Percentiles rank a stretch among this genome's conserved stretches.
phyloP scores from a whole-genome alignment of 2,797 vertebrate genomes.

The Cyprinodon diabolis region DNA sequence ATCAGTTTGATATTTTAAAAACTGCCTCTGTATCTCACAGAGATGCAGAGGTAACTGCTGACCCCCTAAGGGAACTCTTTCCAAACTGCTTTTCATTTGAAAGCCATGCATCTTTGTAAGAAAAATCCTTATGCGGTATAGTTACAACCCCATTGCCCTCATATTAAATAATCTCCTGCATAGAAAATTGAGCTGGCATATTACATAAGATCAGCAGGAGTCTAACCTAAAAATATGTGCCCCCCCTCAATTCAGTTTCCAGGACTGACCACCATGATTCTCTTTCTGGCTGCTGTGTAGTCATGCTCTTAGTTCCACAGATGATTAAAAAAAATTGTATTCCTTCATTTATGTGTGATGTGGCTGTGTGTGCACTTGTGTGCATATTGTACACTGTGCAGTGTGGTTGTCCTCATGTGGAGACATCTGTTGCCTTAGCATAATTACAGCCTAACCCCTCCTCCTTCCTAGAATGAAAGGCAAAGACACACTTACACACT shows the following conservation, averaged over 20 bases:
- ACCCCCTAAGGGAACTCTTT: neutral
- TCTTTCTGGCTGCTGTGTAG: conserved; percentile 35
- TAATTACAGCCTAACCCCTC: conserved; percentile 72
- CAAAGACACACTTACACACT: conserved; percentile 19
- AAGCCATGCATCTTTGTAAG: conserved; percentile 5
- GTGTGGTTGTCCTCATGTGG: conserved; percentile 72
- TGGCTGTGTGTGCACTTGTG: conserved; percentile 55
- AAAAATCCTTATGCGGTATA: conserved; percentile 11
- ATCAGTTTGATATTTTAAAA: too few species aligned
- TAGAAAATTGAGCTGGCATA: conserved; percentile 13
- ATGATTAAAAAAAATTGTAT: conserved; percentile 31
- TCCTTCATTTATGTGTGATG: conserved; percentile 52
- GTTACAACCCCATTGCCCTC: conserved; percentile 10
- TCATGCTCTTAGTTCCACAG: conserved; percentile 17
- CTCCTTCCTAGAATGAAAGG: conserved; percentile 42
- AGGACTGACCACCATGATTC: conserved; percentile 28
- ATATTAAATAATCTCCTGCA: conserved; percentile 24
- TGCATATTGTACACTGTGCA: conserved; percentile 44
- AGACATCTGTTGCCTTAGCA: conserved; percentile 77
- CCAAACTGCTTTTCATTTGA: neutral
- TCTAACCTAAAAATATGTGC: conserved; percentile 31
- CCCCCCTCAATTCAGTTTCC: conserved; percentile 31
- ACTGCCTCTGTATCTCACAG: neutral
- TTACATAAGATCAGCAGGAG: conserved; percentile 22
- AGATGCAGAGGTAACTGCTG: neutral